phyloP scores from a whole-genome alignment of 2,888 invertebrate genomes.

The Zaprionus obscuricornis region DNA sequence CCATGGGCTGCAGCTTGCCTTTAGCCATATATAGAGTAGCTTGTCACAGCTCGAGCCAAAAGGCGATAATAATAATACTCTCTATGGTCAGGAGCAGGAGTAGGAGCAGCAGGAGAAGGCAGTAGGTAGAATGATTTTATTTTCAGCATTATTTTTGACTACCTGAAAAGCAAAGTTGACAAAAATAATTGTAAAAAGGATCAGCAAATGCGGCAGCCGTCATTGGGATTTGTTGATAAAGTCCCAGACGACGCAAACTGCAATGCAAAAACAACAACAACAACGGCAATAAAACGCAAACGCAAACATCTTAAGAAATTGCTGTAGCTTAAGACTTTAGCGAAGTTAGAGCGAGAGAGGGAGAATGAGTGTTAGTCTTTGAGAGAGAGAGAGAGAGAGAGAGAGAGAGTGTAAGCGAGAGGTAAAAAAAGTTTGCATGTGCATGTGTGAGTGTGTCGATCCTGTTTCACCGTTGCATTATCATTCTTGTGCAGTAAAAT shows the following conservation, averaged over 20 bases:
- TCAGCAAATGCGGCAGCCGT: slow-evolving; percentile 50
- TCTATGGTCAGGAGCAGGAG: too few species aligned
- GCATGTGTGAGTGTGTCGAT: slow-evolving; percentile 21
- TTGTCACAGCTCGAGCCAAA: slow-evolving; percentile 59
- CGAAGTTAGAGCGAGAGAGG: background rate
- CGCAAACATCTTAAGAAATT: slow-evolving; percentile 48
- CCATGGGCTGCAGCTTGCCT: slow-evolving; percentile 41
- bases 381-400: background rate
- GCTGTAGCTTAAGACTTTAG: slow-evolving; percentile 8
- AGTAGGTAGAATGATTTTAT: slow-evolving; percentile 68
- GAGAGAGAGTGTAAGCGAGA: slow-evolving; percentile 11
- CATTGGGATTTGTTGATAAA: slow-evolving; percentile 57
- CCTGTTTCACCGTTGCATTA: slow-evolving; percentile 49
- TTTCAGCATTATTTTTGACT: slow-evolving; percentile 32
- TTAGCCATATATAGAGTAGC: slow-evolving; percentile 1
- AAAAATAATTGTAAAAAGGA: slow-evolving; percentile 73
- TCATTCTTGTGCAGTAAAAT: slow-evolving; percentile 14
- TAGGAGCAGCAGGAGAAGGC: background rate
- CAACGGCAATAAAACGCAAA: background rate
- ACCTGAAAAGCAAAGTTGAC: slow-evolving; percentile 68
- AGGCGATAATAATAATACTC: slow-evolving; percentile 7
- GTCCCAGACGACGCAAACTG: slow-evolving; percentile 52
- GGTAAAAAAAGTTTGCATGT: background rate
- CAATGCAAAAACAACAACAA: slow-evolving; percentile 61
- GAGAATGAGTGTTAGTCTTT: too few species aligned